Base-by-base conservation (phyloP, 2,888 invertebrate species). In the Tubulanus polymorphus region DNA sequence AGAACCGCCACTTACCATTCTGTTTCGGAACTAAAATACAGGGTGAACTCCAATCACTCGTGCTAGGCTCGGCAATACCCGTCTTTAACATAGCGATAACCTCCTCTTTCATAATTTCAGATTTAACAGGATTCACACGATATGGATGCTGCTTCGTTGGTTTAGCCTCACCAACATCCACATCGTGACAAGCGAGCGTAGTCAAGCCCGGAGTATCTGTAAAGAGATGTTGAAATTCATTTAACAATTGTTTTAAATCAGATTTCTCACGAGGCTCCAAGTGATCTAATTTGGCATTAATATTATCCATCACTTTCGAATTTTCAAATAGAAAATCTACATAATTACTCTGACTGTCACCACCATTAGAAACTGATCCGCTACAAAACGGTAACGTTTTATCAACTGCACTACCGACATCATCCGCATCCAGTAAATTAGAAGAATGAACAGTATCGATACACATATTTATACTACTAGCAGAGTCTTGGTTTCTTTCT, bases 31-130 rank as follows among this genome's bases (percentile, higher is more conserved):
- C 15, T 8, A 41, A 15, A 8, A 51, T 53, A 55, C 60, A 61
- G n/a, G 62, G 66, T 10, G 64, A 64, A 45, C 65, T 63, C 61
- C 61, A 67, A 3, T 57, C 50, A 54, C 62, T 60, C 1, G 57
- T 10, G 47, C 61, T 61, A 15, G 60, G 60, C 49, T 66, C 65
- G 48, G 63, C 63, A n/a, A 66, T 59, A 37, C 62, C 59, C 59
- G 63, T 61, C 6, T 66, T 61, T 8, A 65, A 37, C 54, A 68
- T 55, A 48, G 62, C 62, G n/a, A 58, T 6, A 1, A 63, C 23
- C 49, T 65, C 64, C 35, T 59, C 37, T 3, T 48, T 28, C 18
- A 65, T n/a, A 3, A n/a, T 8, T 10, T 49, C 47, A 3, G 2
- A 5, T 35, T 60, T 63, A 3, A 41, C 32, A n/a, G 47, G 53